Evolutionary conservation across 1,140 invertebrate genomes (phyloP).

Genomic region (Orius insidiosus): DNA sequence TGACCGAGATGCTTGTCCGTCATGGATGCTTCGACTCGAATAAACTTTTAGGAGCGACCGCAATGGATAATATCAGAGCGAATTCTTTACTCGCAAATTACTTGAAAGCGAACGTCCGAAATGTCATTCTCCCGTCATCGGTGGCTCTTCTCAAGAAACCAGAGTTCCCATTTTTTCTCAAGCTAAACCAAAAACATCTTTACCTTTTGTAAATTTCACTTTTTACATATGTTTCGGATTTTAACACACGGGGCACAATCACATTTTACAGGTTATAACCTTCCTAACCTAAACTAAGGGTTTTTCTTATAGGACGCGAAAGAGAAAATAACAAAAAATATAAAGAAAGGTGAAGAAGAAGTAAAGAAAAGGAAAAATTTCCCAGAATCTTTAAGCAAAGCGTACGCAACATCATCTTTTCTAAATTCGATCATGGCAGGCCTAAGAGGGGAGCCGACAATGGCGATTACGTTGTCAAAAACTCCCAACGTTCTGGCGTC

Average conservation of each 20-base stretch:
- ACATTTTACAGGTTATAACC: too few relatives aligned
- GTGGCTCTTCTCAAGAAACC: slow-evolving; percentile 59
- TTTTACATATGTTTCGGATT: too few relatives aligned
- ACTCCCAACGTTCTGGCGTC: neutral
- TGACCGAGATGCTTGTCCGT: neutral
- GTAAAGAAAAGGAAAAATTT: too few relatives aligned
- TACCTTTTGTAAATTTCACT: too few relatives aligned
- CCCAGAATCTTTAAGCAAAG: too few relatives aligned
- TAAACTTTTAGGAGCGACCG: slow-evolving; percentile 60
- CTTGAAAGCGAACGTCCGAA: slow-evolving; percentile 38
- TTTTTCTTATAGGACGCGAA: too few relatives aligned
- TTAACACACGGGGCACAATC: too few relatives aligned
- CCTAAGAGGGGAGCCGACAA: neutral
- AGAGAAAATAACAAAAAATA: too few relatives aligned
- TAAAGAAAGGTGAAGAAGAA: too few relatives aligned
- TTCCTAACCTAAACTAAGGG: too few relatives aligned
- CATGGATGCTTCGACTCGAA: slow-evolving; percentile 41
- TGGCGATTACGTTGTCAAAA: neutral
- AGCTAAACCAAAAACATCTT: slow-evolving; percentile 21
- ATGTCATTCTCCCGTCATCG: slow-evolving; percentile 62
- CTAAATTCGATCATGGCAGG: too few relatives aligned
- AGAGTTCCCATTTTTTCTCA: slow-evolving; percentile 69
- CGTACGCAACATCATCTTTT: too few relatives aligned
- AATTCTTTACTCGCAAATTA: slow-evolving; percentile 45
- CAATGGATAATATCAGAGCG: slow-evolving; percentile 54